Base-by-base conservation (phyloP, 2,888 invertebrate genomes). In the Lucinisca nassula region DNA sequence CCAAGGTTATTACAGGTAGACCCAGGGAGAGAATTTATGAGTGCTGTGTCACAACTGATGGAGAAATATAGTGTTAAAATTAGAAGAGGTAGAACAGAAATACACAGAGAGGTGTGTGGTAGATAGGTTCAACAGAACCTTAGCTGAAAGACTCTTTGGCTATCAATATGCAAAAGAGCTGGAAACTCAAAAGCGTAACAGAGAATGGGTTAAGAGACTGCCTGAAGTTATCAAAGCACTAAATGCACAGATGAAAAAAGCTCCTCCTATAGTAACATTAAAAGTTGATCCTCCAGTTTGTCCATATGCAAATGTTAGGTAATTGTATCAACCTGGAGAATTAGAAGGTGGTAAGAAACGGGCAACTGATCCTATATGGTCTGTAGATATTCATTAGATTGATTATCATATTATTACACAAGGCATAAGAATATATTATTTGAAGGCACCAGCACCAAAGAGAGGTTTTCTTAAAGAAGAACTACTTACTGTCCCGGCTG, bases 71-170 rank as follows among this genome's bases (percentile, higher is more conserved):
- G 73, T 14, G 81, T 84, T 0, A 30, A 49, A 30, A 78, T 84
- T 21, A 86, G 89, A 49, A 77, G 87, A 58, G 87, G 84, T 88
- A 21, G 85, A 86, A 78, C n/a, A n/a, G n/a, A n/a, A n/a, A n/a
- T n/a, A n/a, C n/a, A n/a, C n/a, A n/a, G n/a, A n/a, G n/a, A n/a
- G n/a, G n/a, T n/a, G n/a, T n/a, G n/a, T n/a, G n/a, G n/a, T n/a
- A n/a, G n/a, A n/a, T n/a, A 76, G 85, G 27, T 88, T 85, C 51
- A 90, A 88, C 80, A 78, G 84, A 72, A 86, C 86, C 8, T 58
- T 90, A 45, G 86, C 86, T 35, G 88, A 90, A 55, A 77, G 86
- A 40, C 80, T 88, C 61, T 86, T n/a, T n/a, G n/a, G n/a, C n/a
- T n/a, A n/a, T n/a, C n/a, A n/a, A n/a, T n/a, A n/a, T n/a, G n/a